Base-by-base conservation (phyloP, 2,888 invertebrate species). In the Priocnemis perturbator region DNA sequence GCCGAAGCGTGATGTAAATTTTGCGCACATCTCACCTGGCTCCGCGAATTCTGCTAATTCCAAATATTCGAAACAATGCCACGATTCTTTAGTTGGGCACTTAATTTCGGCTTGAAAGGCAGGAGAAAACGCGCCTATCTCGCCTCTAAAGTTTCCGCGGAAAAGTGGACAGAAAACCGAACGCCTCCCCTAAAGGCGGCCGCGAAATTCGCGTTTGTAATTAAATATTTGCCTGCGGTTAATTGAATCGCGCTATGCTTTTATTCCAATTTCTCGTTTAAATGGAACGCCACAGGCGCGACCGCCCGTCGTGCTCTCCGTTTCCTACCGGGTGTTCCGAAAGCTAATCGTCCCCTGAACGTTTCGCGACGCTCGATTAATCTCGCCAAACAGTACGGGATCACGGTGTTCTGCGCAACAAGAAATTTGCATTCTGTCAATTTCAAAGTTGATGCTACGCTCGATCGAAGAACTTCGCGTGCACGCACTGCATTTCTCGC, bases 141-240 rank as follows among this genome's bases (percentile, higher is more conserved):
- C 37, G 11, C 14, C 37, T 9, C 48, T 26, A 20, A 23, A 47
- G 45, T 30, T 55, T 67, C 70, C 58, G 57, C 61, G 26, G 11
- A 72, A 74, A 74, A 70, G 66, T 61, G 66, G 58, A 58, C 67
- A 67, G 75, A 72, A 74, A 55, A 37, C 37, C 37, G 11, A 37
- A 3, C 11, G 37, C 37, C 26, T 26, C 26, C 26, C 26, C 26
- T 2, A 26, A 26, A 26, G 26, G 26, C 26, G 26, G 26, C 26
- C 64, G 62, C 70, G 64, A 76, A 74, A 78, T 80, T 80, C 78
- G 78, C 77, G 77, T 78, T 80, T 77, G 78, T 80, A 80, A 80
- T 80, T 78, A 80, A 80, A 80, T 80, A 80, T 80, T 80, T 78
- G 80, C 80, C 71, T 70, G 74, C 69, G 80, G 79, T 80, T 80